Evolutionary conservation across 2,797 vertebrate species (phyloP).

Genomic region (Pteropus rufus): DNA sequence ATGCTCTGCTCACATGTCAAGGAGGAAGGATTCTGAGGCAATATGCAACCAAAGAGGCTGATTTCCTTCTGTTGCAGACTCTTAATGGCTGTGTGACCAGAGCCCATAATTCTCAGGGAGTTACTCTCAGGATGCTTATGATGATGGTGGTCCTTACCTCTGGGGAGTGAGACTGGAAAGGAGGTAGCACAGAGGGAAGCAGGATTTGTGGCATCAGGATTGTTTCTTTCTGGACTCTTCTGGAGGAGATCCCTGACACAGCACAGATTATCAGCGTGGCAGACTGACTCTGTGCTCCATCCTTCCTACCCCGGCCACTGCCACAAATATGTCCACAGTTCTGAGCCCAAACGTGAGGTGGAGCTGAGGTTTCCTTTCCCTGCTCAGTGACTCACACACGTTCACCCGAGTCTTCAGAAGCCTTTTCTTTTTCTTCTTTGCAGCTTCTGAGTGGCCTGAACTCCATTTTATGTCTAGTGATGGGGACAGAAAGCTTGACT

Average conservation of each 20-base stretch:
- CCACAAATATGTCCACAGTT: background rate
- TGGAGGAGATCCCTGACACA: background rate
- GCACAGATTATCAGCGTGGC: background rate
- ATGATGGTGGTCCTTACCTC: background rate
- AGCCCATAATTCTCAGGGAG: background rate
- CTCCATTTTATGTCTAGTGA: background rate
- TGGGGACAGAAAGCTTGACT: background rate
- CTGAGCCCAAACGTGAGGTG: background rate
- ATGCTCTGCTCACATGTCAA: background rate
- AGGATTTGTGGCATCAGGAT: background rate
- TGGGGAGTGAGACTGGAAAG: background rate
- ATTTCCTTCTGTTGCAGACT: background rate
- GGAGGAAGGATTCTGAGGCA: background rate
- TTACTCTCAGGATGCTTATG: background rate
- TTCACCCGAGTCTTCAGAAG: background rate
- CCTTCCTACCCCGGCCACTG: too few species aligned
- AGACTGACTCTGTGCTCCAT: background rate
- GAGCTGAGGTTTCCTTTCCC: background rate
- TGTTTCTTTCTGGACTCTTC: background rate
- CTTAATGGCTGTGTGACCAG: background rate
- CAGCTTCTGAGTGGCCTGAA: background rate
- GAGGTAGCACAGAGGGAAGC: background rate
- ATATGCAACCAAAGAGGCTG: background rate
- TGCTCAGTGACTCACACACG: background rate
- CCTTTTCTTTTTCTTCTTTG: background rate